Evolutionary conservation across 2,888 invertebrate genomes (phyloP).

Genomic region (Drosophila prostipennis): DNA sequence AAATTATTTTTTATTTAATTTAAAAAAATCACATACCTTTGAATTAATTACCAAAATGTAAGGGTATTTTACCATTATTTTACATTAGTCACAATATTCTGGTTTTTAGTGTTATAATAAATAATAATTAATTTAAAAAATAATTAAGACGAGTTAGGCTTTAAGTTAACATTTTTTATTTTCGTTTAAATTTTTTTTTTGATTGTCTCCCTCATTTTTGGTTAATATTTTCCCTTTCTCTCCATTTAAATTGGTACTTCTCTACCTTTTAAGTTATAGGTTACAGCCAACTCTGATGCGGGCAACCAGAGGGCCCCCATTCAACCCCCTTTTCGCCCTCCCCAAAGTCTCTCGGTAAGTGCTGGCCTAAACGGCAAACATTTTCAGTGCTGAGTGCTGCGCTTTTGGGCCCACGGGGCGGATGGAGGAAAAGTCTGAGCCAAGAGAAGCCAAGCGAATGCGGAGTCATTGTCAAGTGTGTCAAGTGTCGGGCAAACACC

Average conservation of each 20-base stretch:
- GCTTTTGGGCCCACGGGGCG: constrained; percentile 41
- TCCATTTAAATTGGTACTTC: neutral
- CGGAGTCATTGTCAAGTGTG: constrained; percentile 67
- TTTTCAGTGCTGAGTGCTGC: constrained; percentile 67
- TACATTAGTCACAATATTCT: too few relatives aligned
- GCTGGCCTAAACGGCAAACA: constrained; percentile 67
- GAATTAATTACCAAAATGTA: neutral
- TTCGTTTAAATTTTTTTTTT: too few relatives aligned
- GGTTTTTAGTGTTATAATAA: too few relatives aligned
- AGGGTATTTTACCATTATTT: too few relatives aligned
- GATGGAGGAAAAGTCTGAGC: constrained; percentile 25
- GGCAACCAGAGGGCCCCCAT: constrained; percentile 20
- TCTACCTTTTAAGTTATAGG: neutral
- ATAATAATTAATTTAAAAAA: too few relatives aligned
- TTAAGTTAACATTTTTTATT: too few relatives aligned
- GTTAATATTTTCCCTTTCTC: too few relatives aligned
- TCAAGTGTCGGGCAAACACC: constrained; percentile 59
- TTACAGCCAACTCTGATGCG: constrained; percentile 11
- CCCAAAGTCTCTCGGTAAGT: constrained; percentile 25
- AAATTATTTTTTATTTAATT: neutral
- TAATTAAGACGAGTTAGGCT: too few relatives aligned
- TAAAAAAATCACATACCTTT: too few relatives aligned
- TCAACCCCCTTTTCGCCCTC: neutral
- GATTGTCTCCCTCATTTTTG: neutral
- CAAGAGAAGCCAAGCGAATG: constrained; percentile 52